phyloP scores from a whole-genome alignment of 2,888 invertebrate species.

The Papilio protenor region DNA sequence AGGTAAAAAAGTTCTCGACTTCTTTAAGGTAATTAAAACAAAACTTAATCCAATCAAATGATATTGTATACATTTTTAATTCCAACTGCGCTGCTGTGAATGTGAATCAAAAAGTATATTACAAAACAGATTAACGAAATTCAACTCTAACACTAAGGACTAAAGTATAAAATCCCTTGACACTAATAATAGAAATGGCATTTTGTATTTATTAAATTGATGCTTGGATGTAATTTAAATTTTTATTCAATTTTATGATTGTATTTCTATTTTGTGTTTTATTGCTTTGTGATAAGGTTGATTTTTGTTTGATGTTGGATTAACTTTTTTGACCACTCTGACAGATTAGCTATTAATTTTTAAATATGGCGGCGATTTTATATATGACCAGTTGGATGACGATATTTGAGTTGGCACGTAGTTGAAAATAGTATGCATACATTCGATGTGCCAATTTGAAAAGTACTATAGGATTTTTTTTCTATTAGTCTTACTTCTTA shows the following conservation, averaged over 20 bases:
- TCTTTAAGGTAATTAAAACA: slow-evolving; percentile 6
- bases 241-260: slow-evolving; percentile 7
- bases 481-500: too few species aligned
- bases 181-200: background rate
- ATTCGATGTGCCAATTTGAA: background rate
- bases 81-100: slow-evolving; percentile 27
- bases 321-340: slow-evolving; percentile 27
- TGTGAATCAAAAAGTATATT: background rate
- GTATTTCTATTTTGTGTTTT: slow-evolving; percentile 3
- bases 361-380: slow-evolving; percentile 53
- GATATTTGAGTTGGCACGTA: slow-evolving; percentile 1
- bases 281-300: background rate
- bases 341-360: slow-evolving; percentile 52
- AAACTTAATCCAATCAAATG: slow-evolving; percentile 26
- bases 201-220: slow-evolving; percentile 16
- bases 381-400: slow-evolving; percentile 7
- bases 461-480: background rate
- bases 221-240: slow-evolving; percentile 12
- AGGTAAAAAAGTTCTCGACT: too few species aligned
- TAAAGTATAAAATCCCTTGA: slow-evolving; percentile 4
- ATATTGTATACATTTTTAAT: slow-evolving; percentile 12
- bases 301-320: slow-evolving; percentile 7
- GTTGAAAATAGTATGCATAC: background rate
- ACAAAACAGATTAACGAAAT: background rate
- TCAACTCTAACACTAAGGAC: background rate